A percentile compares a stretch with the other conserved stretches of the same genome.
phyloP scores from a whole-genome alignment of 2,797 vertebrate species.

The Acanthurus lineatus region DNA sequence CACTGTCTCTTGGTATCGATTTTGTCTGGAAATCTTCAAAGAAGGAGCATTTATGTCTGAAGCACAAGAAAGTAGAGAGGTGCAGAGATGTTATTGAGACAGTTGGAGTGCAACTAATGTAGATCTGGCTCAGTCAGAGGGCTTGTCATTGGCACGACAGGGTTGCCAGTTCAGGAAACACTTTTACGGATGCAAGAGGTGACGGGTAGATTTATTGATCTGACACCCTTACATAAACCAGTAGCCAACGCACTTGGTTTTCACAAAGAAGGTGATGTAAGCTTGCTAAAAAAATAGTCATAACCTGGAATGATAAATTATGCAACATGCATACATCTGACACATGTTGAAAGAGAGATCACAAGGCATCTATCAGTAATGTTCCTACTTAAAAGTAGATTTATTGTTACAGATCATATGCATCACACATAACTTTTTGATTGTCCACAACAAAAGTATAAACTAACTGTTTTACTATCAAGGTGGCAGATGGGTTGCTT shows the following conservation, averaged over 20 bases:
- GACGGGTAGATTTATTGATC: conserved; percentile 64
- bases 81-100: conserved; percentile 67
- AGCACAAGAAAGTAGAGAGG: conserved; percentile 65
- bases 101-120: conserved; percentile 68
- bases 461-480: not conserved
- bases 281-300: not conserved
- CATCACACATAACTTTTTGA: conserved; percentile 9
- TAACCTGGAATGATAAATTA: not conserved
- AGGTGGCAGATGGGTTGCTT: conserved; percentile 42
- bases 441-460: not conserved
- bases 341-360: no score
- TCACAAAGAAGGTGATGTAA: conserved; percentile 2
- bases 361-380: not conserved
- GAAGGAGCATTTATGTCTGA: conserved; percentile 78
- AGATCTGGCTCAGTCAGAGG: conserved; percentile 67
- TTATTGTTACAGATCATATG: not conserved
- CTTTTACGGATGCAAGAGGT: conserved; percentile 28
- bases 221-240: conserved; percentile 32
- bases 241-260: conserved; percentile 8
- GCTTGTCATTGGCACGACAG: conserved; percentile 47
- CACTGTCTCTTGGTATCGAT: conserved; percentile 82
- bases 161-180: conserved; percentile 59
- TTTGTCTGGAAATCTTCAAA: conserved; percentile 84
- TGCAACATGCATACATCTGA: not conserved
- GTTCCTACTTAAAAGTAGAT: not conserved